Base-by-base conservation (phyloP, 2,797 vertebrate species). In the Dallia pectoralis region DNA sequence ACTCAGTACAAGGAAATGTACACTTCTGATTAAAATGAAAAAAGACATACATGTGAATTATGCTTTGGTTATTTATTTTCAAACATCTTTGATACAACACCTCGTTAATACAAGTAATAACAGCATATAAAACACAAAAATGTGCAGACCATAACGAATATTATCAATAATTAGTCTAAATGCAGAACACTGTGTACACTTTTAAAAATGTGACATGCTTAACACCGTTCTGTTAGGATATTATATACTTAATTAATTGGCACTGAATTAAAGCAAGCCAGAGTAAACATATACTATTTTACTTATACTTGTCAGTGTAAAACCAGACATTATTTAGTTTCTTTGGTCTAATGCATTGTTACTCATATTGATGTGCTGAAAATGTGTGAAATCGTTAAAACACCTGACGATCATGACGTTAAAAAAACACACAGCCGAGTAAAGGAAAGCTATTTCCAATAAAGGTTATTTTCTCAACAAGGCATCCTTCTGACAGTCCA, bases 351-450 rank as follows among this genome's bases (percentile, higher is more conserved):
- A 14, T 67, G 12, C 27, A 33, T 70, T 56, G 68, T 12, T 36
- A 36, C 56, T 70, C 19, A 53, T n/a, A 77, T 72, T 14, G 72
- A 69, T 25, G 5, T 1, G 1, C 65, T 63, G n/a, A n/a, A n/a
- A n/a, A n/a, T n/a, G n/a, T 29, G 72, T 49, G 27, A 69, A 47
- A 73, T 33, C 4, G 67, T 3, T 30, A 14, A 73, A 48, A 18
- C 18, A 56, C 67, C 32, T 56, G 49, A 12, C 15, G 22, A 51
- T 53, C 25, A 69, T 53, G 15, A 4, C 48, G 11, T 30, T 27
- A 27, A 11, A 32, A 27, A 11, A 32, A 69, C 4, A n/a, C 48
- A 69, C 27, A 30, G 25, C n/a, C 9, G n/a, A 22, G 19, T 70
- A 53, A 53, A 53, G 29, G 27, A 22, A 53, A 69, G 19, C 29